Evolutionary conservation across 2,113 vertebrate species (phyloP), one percentile per base, ranked within the genome.

Genomic region (Lepus europaeus): DNA sequence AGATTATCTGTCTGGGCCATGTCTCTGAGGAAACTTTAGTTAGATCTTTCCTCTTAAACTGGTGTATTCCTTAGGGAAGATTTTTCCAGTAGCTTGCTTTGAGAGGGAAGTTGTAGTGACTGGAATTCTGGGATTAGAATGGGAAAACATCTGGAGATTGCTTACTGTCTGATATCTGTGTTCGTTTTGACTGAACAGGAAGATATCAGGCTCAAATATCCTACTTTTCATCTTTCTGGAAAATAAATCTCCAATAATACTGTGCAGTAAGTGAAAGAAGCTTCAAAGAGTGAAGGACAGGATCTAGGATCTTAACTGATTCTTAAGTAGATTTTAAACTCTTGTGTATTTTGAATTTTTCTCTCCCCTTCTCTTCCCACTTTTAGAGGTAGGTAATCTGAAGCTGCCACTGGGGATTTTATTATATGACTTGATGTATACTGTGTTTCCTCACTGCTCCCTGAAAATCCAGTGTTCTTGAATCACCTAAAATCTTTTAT

Each of bases 291-390:
- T 72, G 8, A 66, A 80, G 16, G 25, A 56, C 2, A 80, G 13
- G 6, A 78, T 81, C 19, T 77, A 33, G 53, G 3, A 31, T 49
- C 49, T n/a, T 77, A 81, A 77, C 16, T 77, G 23, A 12, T 81
- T 88, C 73, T 25, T 66, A 77, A 94, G 49, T 68, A 74, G n/a
- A 95, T 69, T 89, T 89, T 59, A 69, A 81, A 49, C 31, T 89
- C 14, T 77, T 78, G 6, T 2, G 88, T 84, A 63, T 51, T 89
- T 93, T 59, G 9, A 6, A 80, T 72, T 39, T 77, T 85, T 70
- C 33, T 19, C 81, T 78, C 88, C 3, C 27, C 7, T 2, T 14
- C 23, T 22, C 27, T 12, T 86, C 29, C n/a, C 11, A 29, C 36
- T 80, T 91, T 23, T 84, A 27, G 12, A 80, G 69, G 27, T 68